Evolutionary conservation across 64 coral and sea anemone genomes (phyloP).

Genomic region (Stichodactyla mertensii): DNA sequence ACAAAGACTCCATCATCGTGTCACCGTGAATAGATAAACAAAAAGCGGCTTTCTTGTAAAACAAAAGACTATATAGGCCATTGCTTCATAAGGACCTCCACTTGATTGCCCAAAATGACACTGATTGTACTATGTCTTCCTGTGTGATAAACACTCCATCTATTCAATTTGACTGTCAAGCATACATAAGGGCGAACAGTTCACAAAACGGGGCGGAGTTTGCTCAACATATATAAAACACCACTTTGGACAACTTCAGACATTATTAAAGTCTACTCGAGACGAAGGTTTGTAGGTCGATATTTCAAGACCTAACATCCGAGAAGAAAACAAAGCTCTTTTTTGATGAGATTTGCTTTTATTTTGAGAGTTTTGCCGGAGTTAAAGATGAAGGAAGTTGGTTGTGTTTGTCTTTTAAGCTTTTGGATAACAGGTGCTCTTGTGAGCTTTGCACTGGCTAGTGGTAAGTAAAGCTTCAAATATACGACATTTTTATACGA

Average conservation of each 20-base stretch:
- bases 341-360: not conserved
- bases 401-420: not conserved
- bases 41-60: not conserved
- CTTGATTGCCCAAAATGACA: not conserved
- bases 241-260: not conserved
- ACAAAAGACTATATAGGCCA: not conserved
- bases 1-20: not conserved
- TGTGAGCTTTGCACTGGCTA: not conserved
- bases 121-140: not conserved
- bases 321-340: not conserved
- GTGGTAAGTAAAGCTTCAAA: not conserved
- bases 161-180: not conserved
- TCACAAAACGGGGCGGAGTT: not conserved
- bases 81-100: not conserved
- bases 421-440: not conserved
- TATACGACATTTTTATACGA: no score
- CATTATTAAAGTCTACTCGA: not conserved
- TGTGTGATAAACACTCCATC: not conserved
- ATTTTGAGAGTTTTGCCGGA: not conserved
- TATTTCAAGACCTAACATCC: not conserved
- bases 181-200: not conserved
- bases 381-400: not conserved
- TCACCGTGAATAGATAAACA: not conserved
- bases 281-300: not conserved
- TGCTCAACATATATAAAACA: not conserved